Base-by-base conservation (phyloP, 2,797 vertebrate species). In the Serranus cabrilla region DNA sequence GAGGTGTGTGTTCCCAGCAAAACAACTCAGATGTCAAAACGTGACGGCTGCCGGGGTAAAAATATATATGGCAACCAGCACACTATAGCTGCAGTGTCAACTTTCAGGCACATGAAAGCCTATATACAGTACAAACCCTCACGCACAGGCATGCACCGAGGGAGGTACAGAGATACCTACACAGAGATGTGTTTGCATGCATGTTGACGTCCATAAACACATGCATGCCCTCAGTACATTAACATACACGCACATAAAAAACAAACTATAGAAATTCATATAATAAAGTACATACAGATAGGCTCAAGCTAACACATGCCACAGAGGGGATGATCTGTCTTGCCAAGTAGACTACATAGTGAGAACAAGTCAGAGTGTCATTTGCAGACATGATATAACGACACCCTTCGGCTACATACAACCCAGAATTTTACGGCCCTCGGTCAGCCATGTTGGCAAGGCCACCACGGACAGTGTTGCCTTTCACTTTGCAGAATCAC, bases 301-400 rank as follows among this genome's bases (percentile, higher is more conserved):
- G 61, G 37, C 42, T 34, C 34, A 69, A 51, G 20, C 10, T 60
- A 60, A 57, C 45, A 54, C 57, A 65, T 11, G 17, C 55, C 47
- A 23, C 39, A 62, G 47, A 57, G 11, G 16, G 34, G 42, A 47
- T 31, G 2, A 10, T 56, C 56, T 47, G 2, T 52, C 47, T 0
- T 76, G 79, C 80, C 85, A 91, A 67, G 40, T 69, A 90, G 79
- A 82, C 76, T 11, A 43, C 80, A 87, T 83, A 87, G 87, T 82
- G 84, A 82, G 61, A 93, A 92, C 89, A 84, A 82, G 82, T 71
- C 70, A 78, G 80, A 47, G 73, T 66, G 67, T 83, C 74, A 67
- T 83, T 82, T 89, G 66, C 79, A 83, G 80, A 87, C 83, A 78
- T 58, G 84, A 83, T 61, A 80, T 69, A 69, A 71, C 63, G 80